Evolutionary conservation across 1,140 invertebrate genomes (phyloP), one percentile per base, ranked within the genome.

Genomic region (Anastatus disparis): DNA sequence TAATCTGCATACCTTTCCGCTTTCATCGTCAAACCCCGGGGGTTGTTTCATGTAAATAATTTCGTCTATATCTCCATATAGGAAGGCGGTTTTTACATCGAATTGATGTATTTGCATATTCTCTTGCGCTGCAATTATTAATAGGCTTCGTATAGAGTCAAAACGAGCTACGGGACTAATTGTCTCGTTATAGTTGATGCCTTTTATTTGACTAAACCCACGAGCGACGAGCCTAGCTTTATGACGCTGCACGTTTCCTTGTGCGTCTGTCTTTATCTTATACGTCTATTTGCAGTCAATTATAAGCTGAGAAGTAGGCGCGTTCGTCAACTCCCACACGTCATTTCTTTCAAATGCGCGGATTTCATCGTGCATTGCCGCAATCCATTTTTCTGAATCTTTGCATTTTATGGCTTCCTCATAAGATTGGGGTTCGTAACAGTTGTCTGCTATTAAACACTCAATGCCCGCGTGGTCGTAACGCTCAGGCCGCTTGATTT

Each of bases 151-250:
- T n/a, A n/a, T n/a, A n/a, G n/a, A n/a, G n/a, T n/a, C n/a, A n/a
- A n/a, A n/a, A n/a, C n/a, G n/a, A n/a, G n/a, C n/a, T n/a, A n/a
- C n/a, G n/a, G n/a, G n/a, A n/a, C n/a, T n/a, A n/a, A n/a, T n/a
- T n/a, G n/a, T n/a, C n/a, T n/a, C n/a, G n/a, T n/a, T n/a, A n/a
- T n/a, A n/a, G n/a, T n/a, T n/a, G n/a, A n/a, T n/a, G n/a, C n/a
- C 83, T 48, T 73, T 26, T 20, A 56, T 68, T 73, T 85, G 83
- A 4, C 40, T 46, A 70, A 69, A 85, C 10, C 84, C 83, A 59
- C 78, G 79, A 8, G 78, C 79, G 8, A 87, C 82, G n/a, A 85
- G 73, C 63, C 85, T 73, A 8, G 84, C 84, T 59, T 85, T 87
- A 71, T 79, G 79, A 44, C 70, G 48, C 13, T 70, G n/a, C n/a